Percentiles rank a stretch among this genome's conserved stretches.
Evolutionary conservation across 2,888 invertebrate genomes (phyloP).

Genomic region (Drosophila bunnanda): DNA sequence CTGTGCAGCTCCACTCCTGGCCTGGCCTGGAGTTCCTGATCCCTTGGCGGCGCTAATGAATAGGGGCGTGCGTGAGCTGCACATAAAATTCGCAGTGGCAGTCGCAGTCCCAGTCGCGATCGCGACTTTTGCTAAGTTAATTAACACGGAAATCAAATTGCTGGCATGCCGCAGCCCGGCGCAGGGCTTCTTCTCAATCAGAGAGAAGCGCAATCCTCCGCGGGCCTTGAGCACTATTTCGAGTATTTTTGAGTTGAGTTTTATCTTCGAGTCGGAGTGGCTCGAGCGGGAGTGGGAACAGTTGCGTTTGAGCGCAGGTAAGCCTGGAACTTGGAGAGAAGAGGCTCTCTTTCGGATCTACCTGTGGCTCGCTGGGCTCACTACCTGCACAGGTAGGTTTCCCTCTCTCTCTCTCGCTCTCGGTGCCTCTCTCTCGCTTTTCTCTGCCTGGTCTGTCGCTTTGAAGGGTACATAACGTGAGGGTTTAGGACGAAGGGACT

Average conservation of each 20-base stretch:
- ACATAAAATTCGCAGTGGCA: constrained; percentile 63
- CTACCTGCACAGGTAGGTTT: constrained; percentile 39
- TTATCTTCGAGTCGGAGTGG: background rate
- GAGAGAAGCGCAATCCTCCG: background rate
- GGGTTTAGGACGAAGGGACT: constrained; percentile 86
- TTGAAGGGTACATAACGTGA: constrained; percentile 84
- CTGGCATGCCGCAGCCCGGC: constrained; percentile 66
- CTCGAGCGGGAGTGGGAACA: constrained; percentile 28
- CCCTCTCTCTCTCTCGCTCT: background rate
- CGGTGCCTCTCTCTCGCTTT: constrained; percentile 20
- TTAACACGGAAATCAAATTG: constrained; percentile 80
- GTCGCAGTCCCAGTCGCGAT: constrained; percentile 43
- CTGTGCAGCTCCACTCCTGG: background rate
- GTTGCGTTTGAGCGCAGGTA: constrained; percentile 5
- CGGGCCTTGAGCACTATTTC: constrained; percentile 1
- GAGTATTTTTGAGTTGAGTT: constrained; percentile 3
- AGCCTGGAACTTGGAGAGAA: background rate
- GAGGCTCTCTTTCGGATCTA: constrained; percentile 12
- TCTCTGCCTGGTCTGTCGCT: constrained; percentile 21
- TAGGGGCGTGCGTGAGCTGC: constrained; percentile 80
- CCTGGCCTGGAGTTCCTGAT: constrained; percentile 2
- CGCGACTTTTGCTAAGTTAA: constrained; percentile 78
- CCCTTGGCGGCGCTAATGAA: constrained; percentile 75
- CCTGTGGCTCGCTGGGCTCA: constrained; percentile 26
- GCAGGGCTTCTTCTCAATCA: constrained; percentile 17